These are phyloP conservation scores for Champsocephalus esox DNA, from an alignment of 2,797 vertebrate genomes.

Conservation along the genomic window DNA sequence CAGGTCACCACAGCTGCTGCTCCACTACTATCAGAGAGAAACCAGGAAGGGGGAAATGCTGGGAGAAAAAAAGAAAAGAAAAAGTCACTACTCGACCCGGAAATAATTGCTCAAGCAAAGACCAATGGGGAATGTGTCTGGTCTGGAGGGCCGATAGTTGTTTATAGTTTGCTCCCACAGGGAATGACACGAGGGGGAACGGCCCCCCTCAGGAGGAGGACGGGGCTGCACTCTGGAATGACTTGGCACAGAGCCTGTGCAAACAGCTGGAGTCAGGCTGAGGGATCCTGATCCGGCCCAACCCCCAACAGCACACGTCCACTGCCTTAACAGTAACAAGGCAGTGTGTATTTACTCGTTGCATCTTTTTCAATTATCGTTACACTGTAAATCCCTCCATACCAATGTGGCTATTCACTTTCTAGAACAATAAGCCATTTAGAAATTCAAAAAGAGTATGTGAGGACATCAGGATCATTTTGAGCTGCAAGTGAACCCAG, in stretches of 20 bases:
- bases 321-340: constrained; percentile 25
- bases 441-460: neutral
- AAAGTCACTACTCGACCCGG: constrained; percentile 79
- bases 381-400: neutral
- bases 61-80: constrained; percentile 17
- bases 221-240: constrained; percentile 64
- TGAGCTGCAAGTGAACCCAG: neutral
- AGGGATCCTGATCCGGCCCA: constrained; percentile 64
- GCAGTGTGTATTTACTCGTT: constrained; percentile 4
- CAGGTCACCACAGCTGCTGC: constrained; percentile 77
- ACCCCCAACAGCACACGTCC: constrained; percentile 42
- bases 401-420: neutral
- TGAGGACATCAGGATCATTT: neutral
- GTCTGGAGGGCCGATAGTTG: constrained; percentile 71
- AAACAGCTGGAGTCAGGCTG: constrained; percentile 74
- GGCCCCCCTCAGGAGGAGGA: constrained; percentile 33
- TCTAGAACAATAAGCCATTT: neutral
- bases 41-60: constrained; percentile 22
- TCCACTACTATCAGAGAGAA: constrained; percentile 58
- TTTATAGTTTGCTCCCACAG: constrained; percentile 81
- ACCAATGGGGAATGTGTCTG: constrained; percentile 81
- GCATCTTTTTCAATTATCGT: neutral
- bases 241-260: constrained; percentile 71
- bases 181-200: constrained; percentile 53
- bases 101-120: constrained; percentile 82